These are phyloP conservation scores for Nettapus auritus DNA, from an alignment of 2,113 vertebrate genomes.

Conservation along the genomic window DNA sequence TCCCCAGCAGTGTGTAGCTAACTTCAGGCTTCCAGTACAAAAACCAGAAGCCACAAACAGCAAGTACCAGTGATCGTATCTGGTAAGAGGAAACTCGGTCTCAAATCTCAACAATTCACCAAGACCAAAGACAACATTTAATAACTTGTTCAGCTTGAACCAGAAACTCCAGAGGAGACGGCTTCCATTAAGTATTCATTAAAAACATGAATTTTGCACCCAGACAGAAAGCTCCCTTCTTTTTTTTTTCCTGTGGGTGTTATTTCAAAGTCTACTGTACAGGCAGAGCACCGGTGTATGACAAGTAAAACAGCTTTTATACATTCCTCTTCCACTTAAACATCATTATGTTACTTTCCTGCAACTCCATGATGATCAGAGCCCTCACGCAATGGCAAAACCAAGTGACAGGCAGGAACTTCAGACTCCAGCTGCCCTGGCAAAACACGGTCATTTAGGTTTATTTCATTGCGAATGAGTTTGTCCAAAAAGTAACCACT, in stretches of 20 bases:
- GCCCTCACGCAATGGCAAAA: neutral
- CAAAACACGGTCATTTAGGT: neutral
- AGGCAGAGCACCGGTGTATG: neutral
- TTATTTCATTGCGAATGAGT: neutral
- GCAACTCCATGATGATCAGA: conserved; percentile 29
- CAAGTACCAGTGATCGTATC: neutral
- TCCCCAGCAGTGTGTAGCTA: neutral
- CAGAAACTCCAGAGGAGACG: neutral
- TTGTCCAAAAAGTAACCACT: conserved; percentile 14
- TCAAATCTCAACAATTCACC: neutral
- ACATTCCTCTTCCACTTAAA: conserved; percentile 39
- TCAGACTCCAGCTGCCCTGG: neutral
- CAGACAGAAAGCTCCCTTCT: neutral
- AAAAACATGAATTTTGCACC: neutral
- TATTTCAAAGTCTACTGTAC: neutral
- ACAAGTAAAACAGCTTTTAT: conserved; percentile 20
- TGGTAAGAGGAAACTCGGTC: neutral
- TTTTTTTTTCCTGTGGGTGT: neutral
- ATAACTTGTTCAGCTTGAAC: neutral
- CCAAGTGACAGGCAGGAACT: conserved; percentile 31
- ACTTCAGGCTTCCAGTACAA: neutral
- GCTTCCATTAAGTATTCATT: neutral
- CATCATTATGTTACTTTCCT: neutral
- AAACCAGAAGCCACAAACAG: neutral
- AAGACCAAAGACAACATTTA: neutral